Evolutionary conservation across 2,113 vertebrate genomes (phyloP), one percentile per base, ranked within the genome.

Genomic region (Tringa solitaria): DNA sequence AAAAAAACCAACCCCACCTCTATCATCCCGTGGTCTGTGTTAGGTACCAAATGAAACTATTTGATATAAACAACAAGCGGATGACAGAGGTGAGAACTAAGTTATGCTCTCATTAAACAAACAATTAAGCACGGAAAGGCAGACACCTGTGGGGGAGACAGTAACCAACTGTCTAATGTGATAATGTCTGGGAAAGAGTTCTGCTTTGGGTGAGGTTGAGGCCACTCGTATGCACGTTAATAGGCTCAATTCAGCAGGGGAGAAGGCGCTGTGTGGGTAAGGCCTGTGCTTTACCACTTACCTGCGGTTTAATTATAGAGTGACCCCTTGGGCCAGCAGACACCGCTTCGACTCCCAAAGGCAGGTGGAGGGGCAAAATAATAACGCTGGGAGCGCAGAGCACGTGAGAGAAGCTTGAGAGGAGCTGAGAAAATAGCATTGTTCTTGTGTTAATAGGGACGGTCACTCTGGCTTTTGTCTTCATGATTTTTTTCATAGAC

Each of bases 281-380:
- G 61, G 48, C 39, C 45, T 72, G 22, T 41, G 61, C 57, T 80
- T 39, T 39, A 59, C 80, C 82, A 80, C 35, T 72, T 45, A 69
- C 57, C 63, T 91, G 54, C 6, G 2, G 30, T 70, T 93, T 96
- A 92, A 96, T 90, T 93, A 92, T 57, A 50, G 43, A 46, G 37
- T 51, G 79, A 90, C 67, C n/a, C 30, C 95, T 74, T 77, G 43
- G 82, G 75, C 65, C 90, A 92, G 67, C n/a, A 93, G 60, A 77
- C 50, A 77, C 4, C 0, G 0, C 91, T 51, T 83, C 64, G 86
- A 68, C 56, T 88, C 75, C 75, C 35, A 81, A 27, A 11, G 70
- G 63, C 64, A 90, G 64, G 77, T 70, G 86, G 80, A 74, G 41
- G 27, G 39, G n/a, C 33, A 78, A 90, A 93, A 80, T 67, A 95